Evolutionary conservation across 2,888 invertebrate genomes (phyloP).

Genomic region (Sphaeridia pumilis): DNA sequence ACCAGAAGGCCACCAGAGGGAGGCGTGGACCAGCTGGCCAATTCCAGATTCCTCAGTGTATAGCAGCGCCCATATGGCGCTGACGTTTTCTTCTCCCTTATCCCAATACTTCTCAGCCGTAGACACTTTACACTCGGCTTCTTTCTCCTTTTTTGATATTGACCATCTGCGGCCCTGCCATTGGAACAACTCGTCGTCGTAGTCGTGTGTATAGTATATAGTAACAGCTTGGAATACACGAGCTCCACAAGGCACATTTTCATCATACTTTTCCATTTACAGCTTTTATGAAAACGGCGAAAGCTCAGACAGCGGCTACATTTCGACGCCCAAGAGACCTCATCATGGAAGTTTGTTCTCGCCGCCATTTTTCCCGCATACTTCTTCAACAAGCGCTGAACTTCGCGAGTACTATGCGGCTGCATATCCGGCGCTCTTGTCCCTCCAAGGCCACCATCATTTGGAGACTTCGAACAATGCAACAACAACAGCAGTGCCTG

Average conservation of each 20-base stretch:
- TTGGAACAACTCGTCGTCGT: no score
- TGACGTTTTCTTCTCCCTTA: no score
- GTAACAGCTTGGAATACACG: background rate
- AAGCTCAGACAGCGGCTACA: slow-evolving; percentile 19
- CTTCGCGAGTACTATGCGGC: slow-evolving; percentile 30
- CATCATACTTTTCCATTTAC: background rate
- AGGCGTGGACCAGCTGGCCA: no score
- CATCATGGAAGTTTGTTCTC: slow-evolving; percentile 25
- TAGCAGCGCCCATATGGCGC: no score
- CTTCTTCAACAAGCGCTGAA: slow-evolving; percentile 18
- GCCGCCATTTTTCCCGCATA: slow-evolving; percentile 25
- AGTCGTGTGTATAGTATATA: background rate
- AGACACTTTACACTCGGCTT: no score
- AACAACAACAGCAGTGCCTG: slow-evolving; percentile 33
- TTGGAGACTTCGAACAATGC: slow-evolving; percentile 26
- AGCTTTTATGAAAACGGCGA: slow-evolving; percentile 35
- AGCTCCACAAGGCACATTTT: background rate
- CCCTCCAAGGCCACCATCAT: slow-evolving; percentile 28
- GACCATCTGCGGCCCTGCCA: slow-evolving; percentile 30
- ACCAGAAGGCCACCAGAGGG: no score
- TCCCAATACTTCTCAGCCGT: no score
- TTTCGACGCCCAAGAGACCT: slow-evolving; percentile 32
- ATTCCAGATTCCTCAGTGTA: no score
- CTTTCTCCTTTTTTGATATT: slow-evolving; percentile 32
- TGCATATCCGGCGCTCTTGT: slow-evolving; percentile 23